Percentiles rank a stretch among this genome's conserved stretches.
Evolutionary conservation across 2,888 invertebrate species (phyloP).

Genomic region (Cacoxenus indagator): DNA sequence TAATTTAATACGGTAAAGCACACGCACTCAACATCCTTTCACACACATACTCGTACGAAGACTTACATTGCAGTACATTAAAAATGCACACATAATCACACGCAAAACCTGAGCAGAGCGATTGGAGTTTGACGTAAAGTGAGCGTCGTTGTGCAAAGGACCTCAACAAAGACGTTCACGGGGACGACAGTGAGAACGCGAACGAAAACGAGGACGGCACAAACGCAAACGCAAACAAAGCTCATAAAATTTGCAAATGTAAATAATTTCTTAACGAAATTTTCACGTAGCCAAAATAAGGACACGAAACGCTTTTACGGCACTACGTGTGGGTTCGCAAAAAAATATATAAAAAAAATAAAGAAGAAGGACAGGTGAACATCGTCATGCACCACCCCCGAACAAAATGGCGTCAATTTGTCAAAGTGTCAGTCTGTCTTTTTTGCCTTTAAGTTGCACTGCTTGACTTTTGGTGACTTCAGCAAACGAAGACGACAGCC

Average conservation of each 20-base stretch:
- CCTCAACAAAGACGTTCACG: neutral
- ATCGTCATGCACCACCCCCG: slow-evolving; percentile 3
- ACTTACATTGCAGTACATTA: slow-evolving; percentile 47
- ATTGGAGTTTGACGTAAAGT: neutral
- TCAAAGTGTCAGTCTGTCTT: slow-evolving; percentile 33
- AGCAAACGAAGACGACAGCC: neutral
- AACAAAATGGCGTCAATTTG: slow-evolving; percentile 51
- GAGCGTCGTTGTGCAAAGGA: too few species aligned
- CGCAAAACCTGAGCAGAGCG: slow-evolving; percentile 32
- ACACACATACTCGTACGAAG: slow-evolving; percentile 26
- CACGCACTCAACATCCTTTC: slow-evolving; percentile 43
- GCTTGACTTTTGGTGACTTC: neutral
- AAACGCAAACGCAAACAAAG: slow-evolving; percentile 44
- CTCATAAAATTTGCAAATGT: slow-evolving; percentile 61
- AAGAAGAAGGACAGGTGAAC: neutral
- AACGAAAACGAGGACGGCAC: slow-evolving; percentile 41
- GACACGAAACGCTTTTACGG: slow-evolving; percentile 1
- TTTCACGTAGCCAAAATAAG: slow-evolving; percentile 42
- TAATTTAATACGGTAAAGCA: slow-evolving; percentile 62
- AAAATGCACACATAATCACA: slow-evolving; percentile 45
- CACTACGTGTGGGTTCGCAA: neutral
- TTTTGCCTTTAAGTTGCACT: neutral
- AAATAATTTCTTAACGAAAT: slow-evolving; percentile 62
- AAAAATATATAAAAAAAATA: neutral
- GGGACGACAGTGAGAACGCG: slow-evolving; percentile 2